Percentiles rank a stretch among this genome's conserved stretches.
Conservation (phyloP, 1,140 invertebrate genomes). For the Drosophila triauraria region DNA sequence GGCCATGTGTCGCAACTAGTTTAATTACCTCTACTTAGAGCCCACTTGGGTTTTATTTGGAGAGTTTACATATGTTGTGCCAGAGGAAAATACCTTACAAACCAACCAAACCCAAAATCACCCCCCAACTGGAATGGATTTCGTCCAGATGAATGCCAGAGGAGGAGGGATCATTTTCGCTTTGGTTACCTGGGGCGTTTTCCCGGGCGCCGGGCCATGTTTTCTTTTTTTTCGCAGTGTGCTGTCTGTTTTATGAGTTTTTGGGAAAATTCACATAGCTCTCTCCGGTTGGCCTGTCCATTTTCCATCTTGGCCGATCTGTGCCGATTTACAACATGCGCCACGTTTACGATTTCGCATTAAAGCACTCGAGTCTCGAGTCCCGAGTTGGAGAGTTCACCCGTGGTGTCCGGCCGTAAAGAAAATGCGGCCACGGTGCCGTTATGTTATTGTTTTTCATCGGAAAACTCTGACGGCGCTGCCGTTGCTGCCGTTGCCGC, state of each 20-base stretch:
- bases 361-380: conserved; percentile 58
- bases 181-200: conserved; percentile 25
- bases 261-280: conserved; percentile 18
- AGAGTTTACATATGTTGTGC: not conserved
- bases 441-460: conserved; percentile 52
- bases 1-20: conserved; percentile 5
- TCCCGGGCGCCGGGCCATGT: conserved; percentile 14
- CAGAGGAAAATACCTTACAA: not conserved
- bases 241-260: conserved; percentile 27
- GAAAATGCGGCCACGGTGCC: conserved; percentile 49
- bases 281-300: conserved; percentile 10
- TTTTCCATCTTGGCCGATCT: conserved; percentile 24
- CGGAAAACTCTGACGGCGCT: conserved; percentile 55
- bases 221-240: conserved; percentile 1
- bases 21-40: not conserved
- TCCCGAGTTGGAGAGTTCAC: not conserved
- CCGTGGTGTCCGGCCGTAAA: conserved; percentile 54
- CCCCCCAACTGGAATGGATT: conserved; percentile 13
- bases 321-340: conserved; percentile 70
- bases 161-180: not conserved
- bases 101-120: not conserved
- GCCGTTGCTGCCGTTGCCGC: not conserved
- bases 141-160: conserved; percentile 1
- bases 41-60: not conserved
- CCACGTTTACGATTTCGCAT: conserved; percentile 70